Conservation (phyloP, 2,888 invertebrate species). For the Saturnia japonica region DNA sequence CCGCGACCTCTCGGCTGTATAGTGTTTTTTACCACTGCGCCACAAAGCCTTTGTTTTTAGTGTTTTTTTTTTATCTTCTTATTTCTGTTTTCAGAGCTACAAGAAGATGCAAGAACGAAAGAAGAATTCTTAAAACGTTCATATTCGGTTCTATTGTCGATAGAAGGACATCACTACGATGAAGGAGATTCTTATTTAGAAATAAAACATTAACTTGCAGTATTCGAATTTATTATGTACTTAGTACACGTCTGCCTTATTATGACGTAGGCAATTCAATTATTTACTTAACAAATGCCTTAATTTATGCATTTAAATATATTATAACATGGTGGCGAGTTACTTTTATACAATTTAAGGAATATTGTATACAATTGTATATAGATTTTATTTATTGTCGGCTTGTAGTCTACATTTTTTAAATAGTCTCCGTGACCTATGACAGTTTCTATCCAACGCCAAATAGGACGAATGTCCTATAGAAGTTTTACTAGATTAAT, state of each 20-base stretch:
- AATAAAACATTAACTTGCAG: neutral
- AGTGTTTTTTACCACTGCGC: too few species aligned
- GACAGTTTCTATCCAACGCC: too few species aligned
- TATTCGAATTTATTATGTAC: conserved; percentile 10
- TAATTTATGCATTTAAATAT: neutral
- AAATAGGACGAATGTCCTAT: neutral
- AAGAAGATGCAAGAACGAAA: conserved; percentile 53
- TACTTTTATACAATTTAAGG: neutral
- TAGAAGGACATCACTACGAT: neutral
- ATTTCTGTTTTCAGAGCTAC: conserved; percentile 60
- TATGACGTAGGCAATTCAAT: conserved; percentile 1
- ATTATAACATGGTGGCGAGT: neutral
- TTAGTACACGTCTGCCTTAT: neutral
- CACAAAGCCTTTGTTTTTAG: too few species aligned
- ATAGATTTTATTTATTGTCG: neutral
- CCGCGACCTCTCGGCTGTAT: too few species aligned
- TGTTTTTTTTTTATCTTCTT: too few species aligned
- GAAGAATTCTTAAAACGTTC: conserved; percentile 33
- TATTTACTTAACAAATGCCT: neutral
- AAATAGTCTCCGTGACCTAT: neutral
- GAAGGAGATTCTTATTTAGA: neutral
- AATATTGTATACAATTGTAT: neutral
- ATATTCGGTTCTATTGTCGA: neutral
- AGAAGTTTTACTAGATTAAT: neutral
- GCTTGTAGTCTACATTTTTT: neutral